Base-by-base conservation (phyloP, 2,113 vertebrate genomes). In the Clarias gariepinus region DNA sequence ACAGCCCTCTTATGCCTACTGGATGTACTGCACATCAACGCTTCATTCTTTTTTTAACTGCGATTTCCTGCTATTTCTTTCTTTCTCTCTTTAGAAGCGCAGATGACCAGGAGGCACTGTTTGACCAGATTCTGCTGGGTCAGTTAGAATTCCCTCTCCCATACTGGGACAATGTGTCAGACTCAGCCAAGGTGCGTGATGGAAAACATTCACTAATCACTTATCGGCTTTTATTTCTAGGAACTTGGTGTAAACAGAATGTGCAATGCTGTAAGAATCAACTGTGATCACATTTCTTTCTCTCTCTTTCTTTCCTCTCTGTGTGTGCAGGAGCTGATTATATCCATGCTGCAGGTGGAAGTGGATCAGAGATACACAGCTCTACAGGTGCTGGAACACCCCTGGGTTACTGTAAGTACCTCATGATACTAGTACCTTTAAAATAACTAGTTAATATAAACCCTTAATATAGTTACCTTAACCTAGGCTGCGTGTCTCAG, bases 401-500 rank as follows among this genome's bases (percentile, higher is more conserved):
- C 96, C 47, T 99, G 98, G 98, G 97, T 99, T 88, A 99, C 97
- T 63, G 98, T 99, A 93, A 98, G 98, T 96, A 90, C 13, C 82
- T 66, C n/a, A 58, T 81, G 55, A 79, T 55, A 47, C 16, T 12
- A 58, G 25, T 8, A 60, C 0, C 6, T 30, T 23, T 57, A 33
- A 1, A 33, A 30, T 30, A 4, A 1, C 30, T 23, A 28, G 47
- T 41, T 84, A 15, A n/a, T 2, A 47, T 60, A 47, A 12, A 57
- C 21, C 23, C 47, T 47, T 47, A 47, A 47, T 47, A 47, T 47
- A 47, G 8, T 41, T 73, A 25, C 16, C 7, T 73, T 16, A 3
- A 41, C 60, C 6, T 16, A 15, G n/a, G 15, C 69, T 55, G 23
- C 30, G 58, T 23, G 9, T 0, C 11, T 58, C 16, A 4, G 4